A percentile compares a stretch with the other conserved stretches of the same genome.
Evolutionary conservation across 2,888 invertebrate genomes (phyloP).

Genomic region (Drosophila neutralis): DNA sequence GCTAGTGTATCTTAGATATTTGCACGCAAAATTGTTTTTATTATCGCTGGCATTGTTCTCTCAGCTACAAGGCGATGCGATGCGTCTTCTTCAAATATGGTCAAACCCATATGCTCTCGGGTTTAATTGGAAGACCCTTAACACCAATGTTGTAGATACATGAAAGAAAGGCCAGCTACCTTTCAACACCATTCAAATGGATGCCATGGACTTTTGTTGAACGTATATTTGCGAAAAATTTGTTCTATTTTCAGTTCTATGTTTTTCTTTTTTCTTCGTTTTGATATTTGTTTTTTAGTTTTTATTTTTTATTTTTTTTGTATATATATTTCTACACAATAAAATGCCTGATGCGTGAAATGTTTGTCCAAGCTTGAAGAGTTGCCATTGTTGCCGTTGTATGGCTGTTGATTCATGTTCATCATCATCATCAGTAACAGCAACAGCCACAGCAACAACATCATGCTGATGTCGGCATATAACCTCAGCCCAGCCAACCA

Average conservation of each 20-base stretch:
- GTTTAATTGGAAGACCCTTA: conserved; percentile 36
- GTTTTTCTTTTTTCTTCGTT: conserved; percentile 5
- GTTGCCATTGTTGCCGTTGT: conserved; percentile 77
- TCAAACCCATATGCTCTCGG: conserved; percentile 25
- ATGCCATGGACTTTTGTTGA: conserved; percentile 50
- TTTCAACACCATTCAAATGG: conserved; percentile 26
- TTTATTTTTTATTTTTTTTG: conserved; percentile 30
- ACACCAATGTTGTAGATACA: neutral
- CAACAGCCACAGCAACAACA: conserved; percentile 34
- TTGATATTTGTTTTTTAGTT: conserved; percentile 46
- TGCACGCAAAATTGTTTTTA: conserved; percentile 83
- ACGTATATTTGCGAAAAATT: conserved; percentile 41
- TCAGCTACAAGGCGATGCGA: conserved; percentile 60
- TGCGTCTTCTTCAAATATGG: conserved; percentile 60
- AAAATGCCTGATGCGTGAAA: conserved; percentile 83
- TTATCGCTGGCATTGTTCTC: conserved; percentile 53
- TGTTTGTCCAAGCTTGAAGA: conserved; percentile 83
- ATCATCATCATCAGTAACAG: conserved; percentile 48
- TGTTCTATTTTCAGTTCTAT: conserved; percentile 49
- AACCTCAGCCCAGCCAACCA: conserved; percentile 76
- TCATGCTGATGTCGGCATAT: conserved; percentile 71
- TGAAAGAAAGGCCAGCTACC: conserved; percentile 26
- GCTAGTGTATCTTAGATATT: conserved; percentile 84
- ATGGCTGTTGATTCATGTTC: conserved; percentile 77
- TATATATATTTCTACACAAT: conserved; percentile 67